These are phyloP conservation scores for Podocnemis expansa DNA, from an alignment of 2,113 vertebrate genomes.

Conservation along the genomic window DNA sequence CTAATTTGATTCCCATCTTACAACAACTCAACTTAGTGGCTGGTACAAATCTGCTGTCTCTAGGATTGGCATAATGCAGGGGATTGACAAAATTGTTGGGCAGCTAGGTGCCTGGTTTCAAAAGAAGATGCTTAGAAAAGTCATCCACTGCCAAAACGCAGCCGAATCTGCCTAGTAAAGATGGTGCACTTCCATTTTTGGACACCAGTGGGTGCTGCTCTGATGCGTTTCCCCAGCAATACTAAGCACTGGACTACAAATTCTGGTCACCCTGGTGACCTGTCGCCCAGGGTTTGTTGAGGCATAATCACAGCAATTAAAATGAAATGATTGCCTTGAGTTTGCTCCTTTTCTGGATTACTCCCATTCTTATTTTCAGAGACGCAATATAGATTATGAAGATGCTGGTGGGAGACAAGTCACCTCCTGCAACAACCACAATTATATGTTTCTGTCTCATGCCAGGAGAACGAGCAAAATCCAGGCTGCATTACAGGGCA, in stretches of 20 bases:
- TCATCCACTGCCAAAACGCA: no score
- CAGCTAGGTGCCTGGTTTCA: no score
- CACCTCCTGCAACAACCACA: background rate
- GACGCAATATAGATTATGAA: slow-evolving; percentile 43
- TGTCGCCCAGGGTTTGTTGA: no score
- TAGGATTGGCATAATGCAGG: slow-evolving; percentile 53
- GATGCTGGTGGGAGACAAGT: slow-evolving; percentile 22
- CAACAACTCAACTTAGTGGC: slow-evolving; percentile 54
- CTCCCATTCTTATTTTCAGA: slow-evolving; percentile 57
- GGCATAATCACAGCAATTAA: slow-evolving; percentile 63
- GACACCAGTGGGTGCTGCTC: no score
- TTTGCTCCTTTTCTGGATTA: slow-evolving; percentile 60
- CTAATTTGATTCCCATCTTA: slow-evolving; percentile 57
- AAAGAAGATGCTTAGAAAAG: no score
- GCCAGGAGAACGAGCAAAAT: background rate
- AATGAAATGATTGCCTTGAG: slow-evolving; percentile 63
- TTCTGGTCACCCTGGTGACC: no score
- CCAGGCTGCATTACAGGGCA: background rate
- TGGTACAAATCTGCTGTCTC: slow-evolving; percentile 61
- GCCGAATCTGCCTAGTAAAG: no score
- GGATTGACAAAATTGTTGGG: no score
- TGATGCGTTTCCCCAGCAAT: no score
- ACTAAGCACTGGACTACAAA: no score
- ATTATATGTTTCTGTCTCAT: background rate
- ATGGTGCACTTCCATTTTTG: no score